Evolutionary conservation across 2,888 invertebrate species (phyloP).

Genomic region (Eutolmus rufibarbis): DNA sequence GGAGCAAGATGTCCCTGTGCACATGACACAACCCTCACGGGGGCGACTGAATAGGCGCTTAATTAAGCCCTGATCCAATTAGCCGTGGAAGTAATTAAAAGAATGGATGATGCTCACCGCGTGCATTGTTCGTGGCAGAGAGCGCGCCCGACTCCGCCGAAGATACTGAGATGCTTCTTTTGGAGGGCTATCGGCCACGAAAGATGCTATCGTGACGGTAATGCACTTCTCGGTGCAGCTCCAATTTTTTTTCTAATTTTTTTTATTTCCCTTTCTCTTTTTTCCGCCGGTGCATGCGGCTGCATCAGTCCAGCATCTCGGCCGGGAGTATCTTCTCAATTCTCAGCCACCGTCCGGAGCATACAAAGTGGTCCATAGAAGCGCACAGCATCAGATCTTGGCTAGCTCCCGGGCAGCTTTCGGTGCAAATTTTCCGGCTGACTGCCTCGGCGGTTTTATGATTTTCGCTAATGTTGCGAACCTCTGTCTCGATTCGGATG

Average conservation of each 20-base stretch:
- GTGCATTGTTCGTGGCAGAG: background rate
- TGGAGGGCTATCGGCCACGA: background rate
- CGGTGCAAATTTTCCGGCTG: background rate
- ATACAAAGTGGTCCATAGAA: background rate
- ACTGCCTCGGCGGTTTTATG: background rate
- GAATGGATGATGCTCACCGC: background rate
- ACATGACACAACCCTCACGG: background rate
- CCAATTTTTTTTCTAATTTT: background rate
- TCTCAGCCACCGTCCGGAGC: background rate
- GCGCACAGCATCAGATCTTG: background rate
- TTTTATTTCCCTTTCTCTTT: background rate
- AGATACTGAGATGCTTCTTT: background rate
- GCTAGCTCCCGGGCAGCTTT: background rate
- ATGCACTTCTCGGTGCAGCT: background rate
- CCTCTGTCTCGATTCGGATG: background rate
- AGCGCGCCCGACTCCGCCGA: background rate
- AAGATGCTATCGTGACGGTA: background rate
- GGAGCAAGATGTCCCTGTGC: conserved; percentile 10
- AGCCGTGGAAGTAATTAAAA: conserved; percentile 28
- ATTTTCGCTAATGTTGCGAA: background rate
- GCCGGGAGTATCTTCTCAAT: background rate
- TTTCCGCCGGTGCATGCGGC: background rate
- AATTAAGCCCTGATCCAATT: conserved; percentile 30
- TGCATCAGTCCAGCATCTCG: background rate
- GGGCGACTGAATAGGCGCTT: conserved; percentile 14